phyloP scores from a whole-genome alignment of 2,113 vertebrate species.

The Eurypyga helias region DNA sequence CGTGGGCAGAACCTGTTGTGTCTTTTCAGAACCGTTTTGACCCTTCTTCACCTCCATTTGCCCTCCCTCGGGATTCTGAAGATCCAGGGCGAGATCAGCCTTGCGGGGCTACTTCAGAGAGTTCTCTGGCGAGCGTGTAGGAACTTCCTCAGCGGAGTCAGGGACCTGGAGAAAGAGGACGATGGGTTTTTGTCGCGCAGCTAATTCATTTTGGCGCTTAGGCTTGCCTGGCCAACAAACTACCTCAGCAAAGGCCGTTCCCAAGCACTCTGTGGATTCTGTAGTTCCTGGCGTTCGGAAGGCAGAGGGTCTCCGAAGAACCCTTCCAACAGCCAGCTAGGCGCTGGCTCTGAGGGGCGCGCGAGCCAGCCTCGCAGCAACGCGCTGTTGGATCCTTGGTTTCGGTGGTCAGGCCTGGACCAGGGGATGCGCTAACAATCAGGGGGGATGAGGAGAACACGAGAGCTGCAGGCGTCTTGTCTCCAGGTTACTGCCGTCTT shows the following conservation, averaged over 20 bases:
- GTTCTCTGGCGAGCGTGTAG: background rate
- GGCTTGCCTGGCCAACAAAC: slow-evolving; percentile 42
- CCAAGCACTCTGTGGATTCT: background rate
- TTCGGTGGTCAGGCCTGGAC: background rate
- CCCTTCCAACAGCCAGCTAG: background rate
- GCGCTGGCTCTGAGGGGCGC: background rate
- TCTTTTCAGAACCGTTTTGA: background rate
- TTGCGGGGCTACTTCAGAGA: background rate
- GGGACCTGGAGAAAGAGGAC: slow-evolving; percentile 8
- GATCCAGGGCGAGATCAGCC: background rate
- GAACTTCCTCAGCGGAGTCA: background rate
- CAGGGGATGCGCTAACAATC: background rate
- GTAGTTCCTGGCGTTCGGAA: slow-evolving; percentile 1
- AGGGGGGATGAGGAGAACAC: background rate
- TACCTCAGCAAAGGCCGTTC: slow-evolving; percentile 53
- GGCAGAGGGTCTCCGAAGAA: background rate
- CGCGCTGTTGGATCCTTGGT: background rate
- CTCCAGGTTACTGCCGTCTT: background rate
- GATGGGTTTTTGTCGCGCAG: background rate
- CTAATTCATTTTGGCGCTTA: background rate
- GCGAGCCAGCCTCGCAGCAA: background rate
- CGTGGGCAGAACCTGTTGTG: background rate
- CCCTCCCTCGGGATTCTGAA: slow-evolving; percentile 1
- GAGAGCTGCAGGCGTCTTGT: background rate
- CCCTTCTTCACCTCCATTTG: background rate